These are phyloP conservation scores for Aporrectodea caliginosa DNA, from an alignment of 1,140 invertebrate genomes.

Conservation along the genomic window DNA sequence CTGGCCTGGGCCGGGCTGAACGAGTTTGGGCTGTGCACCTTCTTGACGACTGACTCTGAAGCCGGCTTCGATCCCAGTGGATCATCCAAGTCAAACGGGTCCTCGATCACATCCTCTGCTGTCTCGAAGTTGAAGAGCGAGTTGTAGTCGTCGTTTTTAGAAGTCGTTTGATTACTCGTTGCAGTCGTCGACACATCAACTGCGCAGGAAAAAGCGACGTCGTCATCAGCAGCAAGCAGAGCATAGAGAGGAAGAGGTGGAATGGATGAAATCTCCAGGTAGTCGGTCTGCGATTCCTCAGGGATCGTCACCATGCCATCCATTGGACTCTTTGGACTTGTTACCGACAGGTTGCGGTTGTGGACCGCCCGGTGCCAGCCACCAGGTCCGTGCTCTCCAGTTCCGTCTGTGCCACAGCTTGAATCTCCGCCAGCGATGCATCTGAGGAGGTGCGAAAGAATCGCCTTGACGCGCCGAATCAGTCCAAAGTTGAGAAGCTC, in stretches of 20 bases:
- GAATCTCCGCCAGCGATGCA: constrained; percentile 48
- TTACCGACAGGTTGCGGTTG: constrained; percentile 36
- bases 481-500: constrained; percentile 98
- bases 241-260: constrained; percentile 94
- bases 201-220: constrained; percentile 57
- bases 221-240: constrained; percentile 81
- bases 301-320: constrained; percentile 60
- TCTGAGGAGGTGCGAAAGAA: constrained; percentile 89
- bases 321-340: constrained; percentile 29
- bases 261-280: constrained; percentile 92
- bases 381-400: constrained; percentile 23
- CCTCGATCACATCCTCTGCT: constrained; percentile 53
- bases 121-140: constrained; percentile 68
- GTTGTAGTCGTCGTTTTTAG: constrained; percentile 54
- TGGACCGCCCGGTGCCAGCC: constrained; percentile 31
- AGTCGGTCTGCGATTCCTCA: constrained; percentile 83
- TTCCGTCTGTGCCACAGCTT: constrained; percentile 18
- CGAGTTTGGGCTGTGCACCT: constrained; percentile 39
- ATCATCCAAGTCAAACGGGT: constrained; percentile 41
- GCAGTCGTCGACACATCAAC: constrained; percentile 30
- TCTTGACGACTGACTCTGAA: not conserved
- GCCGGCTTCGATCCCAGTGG: not conserved
- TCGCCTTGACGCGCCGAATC: constrained; percentile 94
- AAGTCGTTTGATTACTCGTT: constrained; percentile 17
- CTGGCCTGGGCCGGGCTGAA: constrained; percentile 55